phyloP scores from a whole-genome alignment of 1,140 invertebrate genomes.

The Philotrypesis tridentata region DNA sequence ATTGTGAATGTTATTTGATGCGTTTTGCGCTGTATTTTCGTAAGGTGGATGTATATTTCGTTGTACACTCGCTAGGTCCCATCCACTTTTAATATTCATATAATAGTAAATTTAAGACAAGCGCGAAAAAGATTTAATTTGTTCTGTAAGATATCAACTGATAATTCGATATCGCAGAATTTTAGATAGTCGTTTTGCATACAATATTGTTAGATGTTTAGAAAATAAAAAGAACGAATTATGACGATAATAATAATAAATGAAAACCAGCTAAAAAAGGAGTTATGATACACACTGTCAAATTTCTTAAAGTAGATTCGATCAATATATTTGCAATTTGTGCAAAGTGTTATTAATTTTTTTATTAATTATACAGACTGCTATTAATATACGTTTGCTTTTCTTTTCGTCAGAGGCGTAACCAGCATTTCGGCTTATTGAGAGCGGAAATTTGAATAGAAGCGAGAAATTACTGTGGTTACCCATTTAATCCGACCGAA shows the following conservation, averaged over 20 bases:
- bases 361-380: no score
- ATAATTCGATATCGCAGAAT: conserved; percentile 27
- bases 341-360: conserved; percentile 25
- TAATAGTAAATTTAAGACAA: conserved; percentile 28
- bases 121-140: conserved; percentile 6
- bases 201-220: conserved; percentile 37
- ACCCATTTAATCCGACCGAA: conserved; percentile 16
- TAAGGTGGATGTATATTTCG: conserved; percentile 44
- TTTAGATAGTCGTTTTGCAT: conserved; percentile 44
- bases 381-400: not conserved
- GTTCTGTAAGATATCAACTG: conserved; percentile 26
- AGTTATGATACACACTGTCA: conserved; percentile 31
- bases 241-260: conserved; percentile 29
- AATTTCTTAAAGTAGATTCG: conserved; percentile 42
- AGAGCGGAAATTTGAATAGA: conserved; percentile 39
- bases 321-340: conserved; percentile 20
- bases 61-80: conserved; percentile 43
- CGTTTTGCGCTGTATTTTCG: conserved; percentile 53
- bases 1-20: conserved; percentile 61
- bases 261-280: conserved; percentile 43
- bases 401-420: not conserved
- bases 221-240: conserved; percentile 18
- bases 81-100: conserved; percentile 40
- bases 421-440: conserved; percentile 12
- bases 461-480: conserved; percentile 28